Evolutionary conservation across 1,140 invertebrate species (phyloP), one percentile per base, ranked within the genome.

Genomic region (Theocolax elegans): DNA sequence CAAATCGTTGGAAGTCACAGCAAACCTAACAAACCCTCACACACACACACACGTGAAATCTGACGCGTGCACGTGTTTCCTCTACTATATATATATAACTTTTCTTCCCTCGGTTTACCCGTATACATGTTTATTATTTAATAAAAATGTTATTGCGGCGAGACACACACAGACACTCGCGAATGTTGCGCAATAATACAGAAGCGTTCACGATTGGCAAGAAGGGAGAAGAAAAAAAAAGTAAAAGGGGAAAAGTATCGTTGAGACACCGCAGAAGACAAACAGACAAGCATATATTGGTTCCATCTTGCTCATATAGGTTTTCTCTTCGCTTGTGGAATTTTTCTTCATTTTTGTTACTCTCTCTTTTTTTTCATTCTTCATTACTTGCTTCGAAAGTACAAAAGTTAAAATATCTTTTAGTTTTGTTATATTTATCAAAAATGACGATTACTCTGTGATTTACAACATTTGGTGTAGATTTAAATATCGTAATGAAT

Each of bases 61-160:
- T 64, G 48, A 17, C 49, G 49, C 73, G 25, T 53, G 62, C 54
- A 53, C 51, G 64, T 67, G 64, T 27, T 31, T 23, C 60, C 51
- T 53, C n/a, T n/a, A n/a, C n/a, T n/a, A n/a, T n/a, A n/a, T n/a
- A n/a, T n/a, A n/a, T n/a, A n/a, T n/a, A n/a, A n/a, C n/a, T n/a
- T n/a, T 3, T 53, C 44, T 54, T n/a, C 56, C 13, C 21, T 27
- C 4, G 4, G 10, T 35, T 6, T 35, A 35, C 31, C 31, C 53
- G 49, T 74, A 67, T 69, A 75, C 58, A 77, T 75, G 75, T 79
- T 77, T 77, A 79, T 75, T 79, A 79, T 81, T 79, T 80, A 80
- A 81, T 81, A 78, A 79, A 80, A 81, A 77, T 77, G 73, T 81
- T 80, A 81, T 80, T 78, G 76, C 73, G 74, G 63, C 42, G 44